phyloP scores from a whole-genome alignment of 2,797 vertebrate genomes.

The Chaenodraco wilsoni region DNA sequence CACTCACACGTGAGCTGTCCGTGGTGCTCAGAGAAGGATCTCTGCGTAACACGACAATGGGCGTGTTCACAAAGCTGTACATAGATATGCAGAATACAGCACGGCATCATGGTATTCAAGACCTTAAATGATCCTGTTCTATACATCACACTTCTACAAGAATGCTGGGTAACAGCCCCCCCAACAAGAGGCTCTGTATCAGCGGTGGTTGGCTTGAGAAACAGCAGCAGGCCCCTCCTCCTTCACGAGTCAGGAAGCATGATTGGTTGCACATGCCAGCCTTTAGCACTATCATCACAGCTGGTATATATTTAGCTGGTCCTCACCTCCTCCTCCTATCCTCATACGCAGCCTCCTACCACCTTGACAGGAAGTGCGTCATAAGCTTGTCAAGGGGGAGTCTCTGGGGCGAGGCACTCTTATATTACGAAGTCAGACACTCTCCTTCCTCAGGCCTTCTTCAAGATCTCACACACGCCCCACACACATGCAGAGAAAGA shows the following conservation, averaged over 20 bases:
- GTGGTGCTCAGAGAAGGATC: constrained; percentile 54
- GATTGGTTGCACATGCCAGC: constrained; percentile 67
- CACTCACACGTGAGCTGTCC: constrained; percentile 68
- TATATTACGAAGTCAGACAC: constrained; percentile 62
- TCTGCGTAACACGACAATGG: constrained; percentile 32
- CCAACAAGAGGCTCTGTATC: constrained; percentile 23
- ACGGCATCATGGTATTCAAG: neutral
- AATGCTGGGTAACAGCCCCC: constrained; percentile 9
- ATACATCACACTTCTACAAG: constrained; percentile 44
- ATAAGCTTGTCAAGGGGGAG: constrained; percentile 65
- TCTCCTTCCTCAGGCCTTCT: constrained; percentile 40
- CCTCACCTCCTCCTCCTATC: constrained; percentile 13
- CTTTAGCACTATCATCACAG: constrained; percentile 58
- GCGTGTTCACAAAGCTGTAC: constrained; percentile 26
- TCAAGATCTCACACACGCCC: constrained; percentile 27
- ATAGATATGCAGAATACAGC: constrained; percentile 39
- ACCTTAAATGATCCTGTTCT: constrained; percentile 28
- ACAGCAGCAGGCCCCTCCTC: constrained; percentile 57
- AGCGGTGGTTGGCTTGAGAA: constrained; percentile 53
- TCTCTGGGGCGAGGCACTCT: constrained; percentile 63
- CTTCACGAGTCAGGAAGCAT: constrained; percentile 45
- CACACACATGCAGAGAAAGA: constrained; percentile 1
- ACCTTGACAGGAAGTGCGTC: constrained; percentile 76
- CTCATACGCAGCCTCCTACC: constrained; percentile 40
- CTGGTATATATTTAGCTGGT: constrained; percentile 72